Conservation (phyloP, 2,888 invertebrate genomes). For the Drosophila sordidapex region DNA sequence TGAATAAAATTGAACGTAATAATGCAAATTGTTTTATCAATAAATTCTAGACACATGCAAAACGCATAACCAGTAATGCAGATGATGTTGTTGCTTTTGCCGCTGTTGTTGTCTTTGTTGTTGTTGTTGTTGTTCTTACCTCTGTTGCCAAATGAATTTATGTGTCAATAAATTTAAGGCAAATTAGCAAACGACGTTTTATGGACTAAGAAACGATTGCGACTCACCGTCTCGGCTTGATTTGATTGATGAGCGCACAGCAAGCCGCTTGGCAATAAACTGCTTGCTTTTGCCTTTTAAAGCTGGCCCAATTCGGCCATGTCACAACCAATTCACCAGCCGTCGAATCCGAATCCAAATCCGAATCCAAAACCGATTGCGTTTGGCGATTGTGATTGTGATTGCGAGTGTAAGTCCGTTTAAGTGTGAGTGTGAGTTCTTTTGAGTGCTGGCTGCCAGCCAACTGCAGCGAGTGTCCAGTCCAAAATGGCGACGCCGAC, state of each 20-base stretch:
- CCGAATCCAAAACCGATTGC: slow-evolving; percentile 4
- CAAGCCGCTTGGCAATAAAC: slow-evolving; percentile 38
- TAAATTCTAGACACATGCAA: slow-evolving; percentile 74
- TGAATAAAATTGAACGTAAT: slow-evolving; percentile 70
- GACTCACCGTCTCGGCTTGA: slow-evolving; percentile 11
- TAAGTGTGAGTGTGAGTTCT: not conserved
- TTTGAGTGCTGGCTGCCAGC: slow-evolving; percentile 12
- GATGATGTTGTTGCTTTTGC: slow-evolving; percentile 15
- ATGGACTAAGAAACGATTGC: slow-evolving; percentile 54
- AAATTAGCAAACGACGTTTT: slow-evolving; percentile 77
- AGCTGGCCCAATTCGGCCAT: slow-evolving; percentile 54
- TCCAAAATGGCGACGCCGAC: slow-evolving; percentile 45
- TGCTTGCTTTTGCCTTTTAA: slow-evolving; percentile 42
- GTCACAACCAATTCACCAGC: slow-evolving; percentile 37
- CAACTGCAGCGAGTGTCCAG: slow-evolving; percentile 27
- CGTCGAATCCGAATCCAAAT: slow-evolving; percentile 7
- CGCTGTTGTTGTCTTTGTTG: slow-evolving; percentile 6
- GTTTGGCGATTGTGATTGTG: slow-evolving; percentile 8
- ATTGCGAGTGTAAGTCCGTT: not conserved
- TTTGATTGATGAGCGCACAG: slow-evolving; percentile 52
- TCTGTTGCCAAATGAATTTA: slow-evolving; percentile 69
- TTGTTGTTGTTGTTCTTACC: slow-evolving; percentile 24
- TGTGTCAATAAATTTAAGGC: slow-evolving; percentile 79
- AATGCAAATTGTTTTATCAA: slow-evolving; percentile 80
- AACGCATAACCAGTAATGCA: slow-evolving; percentile 43